phyloP scores from a whole-genome alignment of 2,888 invertebrate species.

The Notodonta ziczac region DNA sequence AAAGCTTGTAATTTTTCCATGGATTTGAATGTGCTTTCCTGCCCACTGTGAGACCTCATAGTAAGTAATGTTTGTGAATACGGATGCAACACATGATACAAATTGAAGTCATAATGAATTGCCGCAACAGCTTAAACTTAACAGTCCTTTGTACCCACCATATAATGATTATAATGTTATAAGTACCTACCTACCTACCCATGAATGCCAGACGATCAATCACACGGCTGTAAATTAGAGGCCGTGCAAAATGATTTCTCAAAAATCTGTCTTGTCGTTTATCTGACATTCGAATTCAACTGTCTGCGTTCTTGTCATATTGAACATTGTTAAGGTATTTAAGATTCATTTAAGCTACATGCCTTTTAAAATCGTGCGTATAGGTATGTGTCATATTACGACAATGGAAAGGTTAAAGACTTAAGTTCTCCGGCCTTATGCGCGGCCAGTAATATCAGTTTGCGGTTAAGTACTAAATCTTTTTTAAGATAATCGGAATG shows the following conservation, averaged over 20 bases:
- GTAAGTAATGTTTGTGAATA: too few relatives aligned
- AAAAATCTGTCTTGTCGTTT: background rate
- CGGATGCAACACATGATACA: too few relatives aligned
- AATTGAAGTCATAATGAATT: background rate
- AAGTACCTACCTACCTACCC: too few relatives aligned
- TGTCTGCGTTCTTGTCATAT: background rate
- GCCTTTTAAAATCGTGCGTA: too few relatives aligned
- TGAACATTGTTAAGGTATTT: background rate
- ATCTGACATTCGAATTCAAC: background rate
- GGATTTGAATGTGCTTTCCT: too few relatives aligned
- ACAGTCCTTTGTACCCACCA: background rate
- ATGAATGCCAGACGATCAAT: background rate
- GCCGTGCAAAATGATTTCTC: background rate
- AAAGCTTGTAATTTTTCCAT: too few relatives aligned
- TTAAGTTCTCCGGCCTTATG: background rate
- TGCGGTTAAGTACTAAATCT: constrained; percentile 1
- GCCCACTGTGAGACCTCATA: too few relatives aligned
- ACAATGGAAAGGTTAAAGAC: background rate
- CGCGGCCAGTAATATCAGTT: background rate
- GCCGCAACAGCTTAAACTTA: too few relatives aligned
- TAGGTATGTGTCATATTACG: background rate
- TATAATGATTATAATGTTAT: background rate
- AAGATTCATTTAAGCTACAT: background rate
- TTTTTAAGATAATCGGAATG: background rate
- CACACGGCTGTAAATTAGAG: background rate